Evolutionary conservation across 2,113 vertebrate species (phyloP).

Genomic region (Melospiza melodia): DNA sequence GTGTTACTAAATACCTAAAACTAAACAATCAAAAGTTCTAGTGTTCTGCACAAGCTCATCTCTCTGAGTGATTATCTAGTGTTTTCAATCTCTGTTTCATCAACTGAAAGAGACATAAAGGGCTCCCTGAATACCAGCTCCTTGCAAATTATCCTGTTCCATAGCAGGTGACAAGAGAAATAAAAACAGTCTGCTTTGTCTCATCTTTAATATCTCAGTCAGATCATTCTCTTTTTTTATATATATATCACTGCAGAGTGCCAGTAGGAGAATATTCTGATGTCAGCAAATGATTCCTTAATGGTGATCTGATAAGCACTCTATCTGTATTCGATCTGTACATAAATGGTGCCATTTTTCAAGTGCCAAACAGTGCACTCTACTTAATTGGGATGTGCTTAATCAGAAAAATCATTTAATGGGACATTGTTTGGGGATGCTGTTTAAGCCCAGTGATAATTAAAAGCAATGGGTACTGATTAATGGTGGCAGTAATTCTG

Average conservation of each 20-base stretch:
- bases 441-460: constrained; percentile 39
- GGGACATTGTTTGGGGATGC: constrained; percentile 18
- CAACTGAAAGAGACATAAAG: background rate
- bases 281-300: constrained; percentile 39
- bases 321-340: constrained; percentile 42
- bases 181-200: background rate
- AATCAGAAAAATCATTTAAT: constrained; percentile 62
- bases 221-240: background rate
- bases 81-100: background rate
- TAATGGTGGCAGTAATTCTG: constrained; percentile 13
- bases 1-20: background rate
- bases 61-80: background rate
- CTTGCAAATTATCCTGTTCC: background rate
- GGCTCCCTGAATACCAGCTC: background rate
- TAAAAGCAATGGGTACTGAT: constrained; percentile 26
- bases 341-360: constrained; percentile 35
- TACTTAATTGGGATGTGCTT: constrained; percentile 44
- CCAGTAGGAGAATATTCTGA: constrained; percentile 4
- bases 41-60: background rate
- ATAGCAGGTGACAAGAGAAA: background rate
- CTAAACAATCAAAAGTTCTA: background rate
- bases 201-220: constrained; percentile 1
- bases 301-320: constrained; percentile 19
- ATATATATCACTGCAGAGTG: background rate
- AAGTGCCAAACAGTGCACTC: background rate